Evolutionary conservation across 1,140 invertebrate genomes (phyloP).

Genomic region (Cydia fagiglandana): DNA sequence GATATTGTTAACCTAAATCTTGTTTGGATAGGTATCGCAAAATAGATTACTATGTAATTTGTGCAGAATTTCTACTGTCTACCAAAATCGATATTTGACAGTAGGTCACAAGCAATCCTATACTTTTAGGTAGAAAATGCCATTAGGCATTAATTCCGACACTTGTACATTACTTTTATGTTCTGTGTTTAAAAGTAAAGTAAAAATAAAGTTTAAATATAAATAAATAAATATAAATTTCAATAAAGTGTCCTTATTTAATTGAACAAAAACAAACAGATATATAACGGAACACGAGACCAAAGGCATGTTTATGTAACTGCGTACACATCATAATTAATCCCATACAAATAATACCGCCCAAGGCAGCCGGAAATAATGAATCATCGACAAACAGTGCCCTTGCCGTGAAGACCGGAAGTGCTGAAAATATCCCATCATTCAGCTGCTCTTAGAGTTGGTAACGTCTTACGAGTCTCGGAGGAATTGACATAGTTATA

Average conservation of each 20-base stretch:
- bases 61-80: too few species aligned
- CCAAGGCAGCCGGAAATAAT: slow-evolving; percentile 26
- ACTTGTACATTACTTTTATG: too few species aligned
- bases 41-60: too few species aligned
- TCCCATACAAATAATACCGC: slow-evolving; percentile 15
- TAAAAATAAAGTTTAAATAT: too few species aligned
- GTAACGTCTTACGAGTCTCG: not conserved
- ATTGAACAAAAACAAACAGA: not conserved
- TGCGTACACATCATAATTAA: slow-evolving; percentile 24
- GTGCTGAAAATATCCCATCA: slow-evolving; percentile 29
- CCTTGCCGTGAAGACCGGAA: slow-evolving; percentile 18
- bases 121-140: too few species aligned
- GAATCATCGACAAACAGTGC: slow-evolving; percentile 31
- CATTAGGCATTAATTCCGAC: too few species aligned
- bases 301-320: not conserved
- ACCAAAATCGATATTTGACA: too few species aligned
- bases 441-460: not conserved
- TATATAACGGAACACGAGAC: not conserved
- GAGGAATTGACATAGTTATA: not conserved
- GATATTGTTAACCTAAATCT: not conserved
- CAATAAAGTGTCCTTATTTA: not conserved
- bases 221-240: too few species aligned
- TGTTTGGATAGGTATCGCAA: not conserved
- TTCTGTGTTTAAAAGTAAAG: too few species aligned
- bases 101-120: too few species aligned